Evolutionary conservation across 2,113 vertebrate genomes (phyloP).

Genomic region (Paraplagusia blochii): DNA sequence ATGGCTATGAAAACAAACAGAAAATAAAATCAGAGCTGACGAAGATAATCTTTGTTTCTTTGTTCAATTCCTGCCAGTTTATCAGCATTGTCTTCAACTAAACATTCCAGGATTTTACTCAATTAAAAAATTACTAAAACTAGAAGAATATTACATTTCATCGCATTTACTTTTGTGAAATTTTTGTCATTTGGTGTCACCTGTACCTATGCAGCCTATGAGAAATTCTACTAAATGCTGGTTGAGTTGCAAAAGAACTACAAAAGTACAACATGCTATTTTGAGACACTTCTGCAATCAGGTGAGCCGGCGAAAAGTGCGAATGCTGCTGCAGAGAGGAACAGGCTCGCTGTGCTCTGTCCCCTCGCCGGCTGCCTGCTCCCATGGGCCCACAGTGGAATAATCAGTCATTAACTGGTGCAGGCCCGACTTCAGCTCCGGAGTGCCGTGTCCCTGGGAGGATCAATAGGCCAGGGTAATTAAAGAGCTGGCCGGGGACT

Average conservation of each 20-base stretch:
- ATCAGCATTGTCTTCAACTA: too few relatives aligned
- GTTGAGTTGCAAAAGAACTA: neutral
- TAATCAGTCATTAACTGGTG: constrained; percentile 78
- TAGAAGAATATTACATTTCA: too few relatives aligned
- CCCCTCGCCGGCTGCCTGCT: constrained; percentile 44
- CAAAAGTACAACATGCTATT: constrained; percentile 41
- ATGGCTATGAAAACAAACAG: too few relatives aligned
- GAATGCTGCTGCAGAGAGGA: constrained; percentile 37
- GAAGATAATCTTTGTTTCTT: too few relatives aligned
- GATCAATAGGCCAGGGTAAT: constrained; percentile 83
- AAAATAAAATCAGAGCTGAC: too few relatives aligned
- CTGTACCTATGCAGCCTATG: too few relatives aligned
- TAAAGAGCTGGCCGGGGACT: constrained; percentile 73
- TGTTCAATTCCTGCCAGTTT: too few relatives aligned
- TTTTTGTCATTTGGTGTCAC: too few relatives aligned
- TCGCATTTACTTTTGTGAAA: too few relatives aligned
- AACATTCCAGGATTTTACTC: too few relatives aligned
- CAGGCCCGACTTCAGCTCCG: constrained; percentile 62
- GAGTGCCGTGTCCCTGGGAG: constrained; percentile 65
- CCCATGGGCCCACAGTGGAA: constrained; percentile 62
- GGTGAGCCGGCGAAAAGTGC: constrained; percentile 38
- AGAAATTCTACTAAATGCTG: too few relatives aligned
- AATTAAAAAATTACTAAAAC: too few relatives aligned
- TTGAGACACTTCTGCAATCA: constrained; percentile 22
- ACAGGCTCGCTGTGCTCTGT: constrained; percentile 38